These are phyloP conservation scores for Zaprionus ornatus DNA, from an alignment of 1,140 invertebrate species.

Conservation along the genomic window DNA sequence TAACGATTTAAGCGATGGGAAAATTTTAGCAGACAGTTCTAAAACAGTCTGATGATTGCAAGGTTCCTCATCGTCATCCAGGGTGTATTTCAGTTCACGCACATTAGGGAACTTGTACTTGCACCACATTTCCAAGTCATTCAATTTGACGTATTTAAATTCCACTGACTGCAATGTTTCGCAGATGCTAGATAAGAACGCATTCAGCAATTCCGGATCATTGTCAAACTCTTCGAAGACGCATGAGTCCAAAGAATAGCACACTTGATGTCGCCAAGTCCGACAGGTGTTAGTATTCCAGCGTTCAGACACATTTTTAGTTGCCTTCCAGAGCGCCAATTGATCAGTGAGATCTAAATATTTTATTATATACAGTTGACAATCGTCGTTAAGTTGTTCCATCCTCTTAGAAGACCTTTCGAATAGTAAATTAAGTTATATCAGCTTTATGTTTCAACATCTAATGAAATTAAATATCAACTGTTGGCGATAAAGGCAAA, in stretches of 20 bases:
- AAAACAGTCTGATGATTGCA: neutral
- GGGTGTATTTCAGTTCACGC: neutral
- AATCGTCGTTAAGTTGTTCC: slow-evolving; percentile 8
- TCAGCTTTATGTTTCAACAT: neutral
- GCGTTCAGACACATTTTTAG: neutral
- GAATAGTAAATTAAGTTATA: neutral
- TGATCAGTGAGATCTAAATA: slow-evolving; percentile 13
- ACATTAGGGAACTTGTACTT: neutral
- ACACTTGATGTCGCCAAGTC: slow-evolving; percentile 6
- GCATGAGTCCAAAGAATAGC: neutral
- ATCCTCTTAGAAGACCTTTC: neutral
- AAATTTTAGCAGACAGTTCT: neutral
- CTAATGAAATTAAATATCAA: neutral
- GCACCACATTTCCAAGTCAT: neutral
- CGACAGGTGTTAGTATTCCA: neutral
- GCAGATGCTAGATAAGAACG: slow-evolving; percentile 1
- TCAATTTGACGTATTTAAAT: neutral
- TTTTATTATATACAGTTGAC: slow-evolving; percentile 8
- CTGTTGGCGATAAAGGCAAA: neutral
- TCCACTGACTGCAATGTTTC: neutral
- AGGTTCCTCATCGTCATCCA: neutral
- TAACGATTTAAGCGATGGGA: neutral
- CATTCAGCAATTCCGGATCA: neutral
- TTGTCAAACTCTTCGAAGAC: neutral
- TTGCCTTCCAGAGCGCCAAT: slow-evolving; percentile 3